Evolutionary conservation across 2,113 vertebrate species (phyloP), one percentile per base, ranked within the genome.

Genomic region (Microtus montanus): DNA sequence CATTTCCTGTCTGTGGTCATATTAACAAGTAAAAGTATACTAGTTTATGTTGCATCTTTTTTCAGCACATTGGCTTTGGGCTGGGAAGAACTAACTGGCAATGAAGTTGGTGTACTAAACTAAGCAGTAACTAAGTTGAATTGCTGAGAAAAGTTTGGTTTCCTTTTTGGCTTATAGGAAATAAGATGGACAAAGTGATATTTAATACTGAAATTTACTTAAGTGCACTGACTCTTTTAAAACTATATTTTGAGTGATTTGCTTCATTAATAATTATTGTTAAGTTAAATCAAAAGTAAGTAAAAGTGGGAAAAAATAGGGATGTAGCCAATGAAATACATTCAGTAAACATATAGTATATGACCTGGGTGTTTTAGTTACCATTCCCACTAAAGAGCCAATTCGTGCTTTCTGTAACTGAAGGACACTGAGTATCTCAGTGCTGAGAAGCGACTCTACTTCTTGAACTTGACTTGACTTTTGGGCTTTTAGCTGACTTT

Each of bases 401-500:
- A 4, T 79, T 30, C 17, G 64, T 92, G 44, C 30, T 92, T 94
- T 92, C 87, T 63, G 12, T 84, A 58, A 30, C 35, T 89, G 49
- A 8, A 28, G 49, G 5, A 79, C 52, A 63, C 30, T 75, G 47
- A 85, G 71, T 26, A 87, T 79, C 52, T 49, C 93, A 82, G 7
- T 96, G 11, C 58, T 71, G 7, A 66, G 61, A 47, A 70, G 82
- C 92, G 19, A 74, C 30, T 7, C 3, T 87, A 28, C 80, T 28
- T 73, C 78, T 58, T 13, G 86, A 4, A 24, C 66, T 38, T 95
- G 13, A 6, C 41, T 75, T 83, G 79, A 91, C 38, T 13, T 95
- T 96, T 93, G 3, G 1, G 80, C 95, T 95, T 96, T 97, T 82
- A 91, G 44, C 33, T 91, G 63, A 52, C 63, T 95, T 78, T 77